Evolutionary conservation across 1,140 invertebrate species (phyloP), one percentile per base, ranked within the genome.

Genomic region (Cydia fagiglandana): DNA sequence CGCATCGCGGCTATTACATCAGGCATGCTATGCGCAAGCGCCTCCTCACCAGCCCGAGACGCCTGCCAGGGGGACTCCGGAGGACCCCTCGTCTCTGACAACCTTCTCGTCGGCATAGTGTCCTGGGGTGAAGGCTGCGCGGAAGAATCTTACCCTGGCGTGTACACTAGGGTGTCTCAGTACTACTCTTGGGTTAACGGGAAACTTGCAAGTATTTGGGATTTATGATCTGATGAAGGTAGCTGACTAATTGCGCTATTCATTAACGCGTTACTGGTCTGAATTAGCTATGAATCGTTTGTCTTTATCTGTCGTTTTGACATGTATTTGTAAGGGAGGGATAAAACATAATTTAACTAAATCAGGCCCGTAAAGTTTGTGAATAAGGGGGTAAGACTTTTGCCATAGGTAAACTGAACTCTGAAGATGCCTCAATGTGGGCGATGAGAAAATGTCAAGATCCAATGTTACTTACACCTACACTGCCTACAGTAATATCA

Each of bases 61-160:
- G 93, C 95, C 10, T 96, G 95, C 84, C 93, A 94, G 76, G 95
- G 95, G 0, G 95, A 96, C 81, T 95, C 95, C 5, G 95, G 95
- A 38, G 95, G 95, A 5, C 95, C 95, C 5, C 83, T 95, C 1
- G 94, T 95, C 0, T 78, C 88, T 1, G 77, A 91, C n/a, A 91
- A 91, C 2, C 80, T 87, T 50, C 83, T 95, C 2, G 89, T 94
- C 56, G 96, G 96, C 41, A 91, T 97, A 15, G 95, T 96, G 0
- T 96, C 96, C 1, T 96, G 95, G 94, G 96, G 97, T 3, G 92
- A 94, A 79, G 95, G 94, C 2, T 97, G 96, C 85, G 96, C 94
- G 0, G 90, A 95, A 53, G 85, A 94, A 0, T 92, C 94, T 2
- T 96, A 95, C 85, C 96, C 96, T 2, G 96, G 97, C 13, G 96